phyloP scores from a whole-genome alignment of 2,113 vertebrate genomes.

The Mustelus asterias region DNA sequence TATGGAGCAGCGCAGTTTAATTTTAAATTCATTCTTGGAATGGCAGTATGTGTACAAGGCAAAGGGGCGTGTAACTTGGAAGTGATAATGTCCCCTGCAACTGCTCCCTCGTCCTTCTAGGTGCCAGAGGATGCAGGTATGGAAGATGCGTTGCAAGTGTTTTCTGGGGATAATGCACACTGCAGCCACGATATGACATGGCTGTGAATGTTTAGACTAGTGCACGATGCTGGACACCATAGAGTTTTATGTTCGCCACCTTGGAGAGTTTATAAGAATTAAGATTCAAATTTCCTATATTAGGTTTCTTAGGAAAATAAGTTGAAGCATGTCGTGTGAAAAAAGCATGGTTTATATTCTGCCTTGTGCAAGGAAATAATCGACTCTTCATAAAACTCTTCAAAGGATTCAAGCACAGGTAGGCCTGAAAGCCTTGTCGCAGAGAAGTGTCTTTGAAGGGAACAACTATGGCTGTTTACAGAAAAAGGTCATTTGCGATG shows the following conservation, averaged over 20 bases:
- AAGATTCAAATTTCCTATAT: background rate
- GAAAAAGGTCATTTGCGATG: background rate
- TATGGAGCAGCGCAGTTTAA: background rate
- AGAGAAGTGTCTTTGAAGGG: background rate
- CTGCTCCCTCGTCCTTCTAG: no score
- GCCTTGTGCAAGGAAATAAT: background rate
- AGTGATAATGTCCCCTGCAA: background rate
- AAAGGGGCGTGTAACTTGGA: background rate
- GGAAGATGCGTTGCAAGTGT: background rate
- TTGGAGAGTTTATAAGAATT: no score
- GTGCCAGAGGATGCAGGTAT: background rate
- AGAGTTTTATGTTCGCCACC: no score
- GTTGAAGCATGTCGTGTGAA: no score
- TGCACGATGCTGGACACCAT: no score
- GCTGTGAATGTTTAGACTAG: no score
- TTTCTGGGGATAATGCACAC: background rate
- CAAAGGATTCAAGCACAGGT: background rate
- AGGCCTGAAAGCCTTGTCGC: background rate
- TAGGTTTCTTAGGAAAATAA: no score
- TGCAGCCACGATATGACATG: no score
- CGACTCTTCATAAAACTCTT: background rate
- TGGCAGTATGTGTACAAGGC: background rate
- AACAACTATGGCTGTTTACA: background rate
- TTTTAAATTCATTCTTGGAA: background rate
- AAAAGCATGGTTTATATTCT: background rate